phyloP scores from a whole-genome alignment of 2,888 invertebrate genomes.

The Anthrax anthrax region DNA sequence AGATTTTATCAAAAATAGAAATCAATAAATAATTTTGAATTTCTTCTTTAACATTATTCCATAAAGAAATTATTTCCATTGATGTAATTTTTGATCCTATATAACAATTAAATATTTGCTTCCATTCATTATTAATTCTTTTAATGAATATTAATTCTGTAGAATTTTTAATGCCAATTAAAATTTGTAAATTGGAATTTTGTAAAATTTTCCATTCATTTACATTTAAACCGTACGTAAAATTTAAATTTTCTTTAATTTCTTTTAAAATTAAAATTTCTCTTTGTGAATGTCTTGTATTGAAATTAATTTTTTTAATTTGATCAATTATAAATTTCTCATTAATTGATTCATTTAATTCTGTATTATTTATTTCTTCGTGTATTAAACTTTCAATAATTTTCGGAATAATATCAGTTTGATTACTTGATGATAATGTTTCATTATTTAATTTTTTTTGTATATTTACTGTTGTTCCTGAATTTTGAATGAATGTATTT shows the following conservation, averaged over 20 bases:
- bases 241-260: conserved; percentile 25
- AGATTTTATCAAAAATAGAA: conserved; percentile 16
- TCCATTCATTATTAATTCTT: conserved; percentile 4
- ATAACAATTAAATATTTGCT: not conserved
- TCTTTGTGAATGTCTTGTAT: conserved; percentile 14
- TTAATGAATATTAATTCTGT: not conserved
- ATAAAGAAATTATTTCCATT: conserved; percentile 21
- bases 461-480: not conserved
- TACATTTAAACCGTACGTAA: conserved; percentile 21
- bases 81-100: not conserved
- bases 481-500: conserved; percentile 7
- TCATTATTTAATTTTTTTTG: not conserved
- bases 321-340: conserved; percentile 13
- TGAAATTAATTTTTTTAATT: not conserved
- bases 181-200: conserved; percentile 19
- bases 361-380: no score
- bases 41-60: conserved; percentile 21
- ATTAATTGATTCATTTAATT: conserved; percentile 15
- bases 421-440: conserved; percentile 1
- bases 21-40: conserved; percentile 15
- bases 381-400: conserved; percentile 10
- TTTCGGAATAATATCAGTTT: conserved; percentile 21
- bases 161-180: conserved; percentile 19
- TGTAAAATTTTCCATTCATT: conserved; percentile 23
- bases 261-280: conserved; percentile 24